Evolutionary conservation across 2,113 vertebrate genomes (phyloP).

Genomic region (Shinisaurus crocodilurus): DNA sequence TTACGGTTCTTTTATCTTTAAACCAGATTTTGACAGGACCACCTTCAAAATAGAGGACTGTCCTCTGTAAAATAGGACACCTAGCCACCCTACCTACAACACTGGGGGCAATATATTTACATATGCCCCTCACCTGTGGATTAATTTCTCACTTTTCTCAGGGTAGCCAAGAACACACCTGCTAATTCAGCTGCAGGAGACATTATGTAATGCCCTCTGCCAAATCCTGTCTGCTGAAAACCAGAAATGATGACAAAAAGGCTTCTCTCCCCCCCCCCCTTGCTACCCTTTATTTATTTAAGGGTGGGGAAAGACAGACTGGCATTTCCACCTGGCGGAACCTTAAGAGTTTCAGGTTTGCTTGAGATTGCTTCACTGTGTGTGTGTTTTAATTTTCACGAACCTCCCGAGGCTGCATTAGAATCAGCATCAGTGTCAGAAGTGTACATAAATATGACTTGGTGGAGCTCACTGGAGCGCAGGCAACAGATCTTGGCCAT

Average conservation of each 20-base stretch:
- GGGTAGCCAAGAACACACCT: conserved; percentile 58
- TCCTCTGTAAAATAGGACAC: too few relatives aligned
- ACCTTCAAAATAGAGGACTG: too few relatives aligned
- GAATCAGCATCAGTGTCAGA: conserved; percentile 51
- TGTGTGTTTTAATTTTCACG: conserved; percentile 9
- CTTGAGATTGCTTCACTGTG: conserved; percentile 37
- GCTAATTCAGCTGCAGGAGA: conserved; percentile 64
- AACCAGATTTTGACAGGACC: too few relatives aligned
- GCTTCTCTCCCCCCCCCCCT: not conserved
- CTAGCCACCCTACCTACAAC: too few relatives aligned
- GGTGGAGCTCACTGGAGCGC: conserved; percentile 54
- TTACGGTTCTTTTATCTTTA: too few relatives aligned
- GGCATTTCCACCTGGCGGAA: conserved; percentile 66
- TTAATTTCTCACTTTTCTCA: conserved; percentile 61
- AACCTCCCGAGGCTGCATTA: conserved; percentile 41
- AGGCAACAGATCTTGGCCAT: conserved; percentile 44
- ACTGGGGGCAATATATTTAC: not conserved
- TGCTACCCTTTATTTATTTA: conserved; percentile 52
- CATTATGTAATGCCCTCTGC: conserved; percentile 61
- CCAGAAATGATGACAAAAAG: not conserved
- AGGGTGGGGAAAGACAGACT: conserved; percentile 51
- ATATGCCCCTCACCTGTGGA: conserved; percentile 60
- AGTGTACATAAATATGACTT: conserved; percentile 62
- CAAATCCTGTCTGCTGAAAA: conserved; percentile 54
- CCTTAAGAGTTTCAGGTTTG: conserved; percentile 58